phyloP scores from a whole-genome alignment of 2,888 invertebrate species.

The Onthophagus sagittarius region DNA sequence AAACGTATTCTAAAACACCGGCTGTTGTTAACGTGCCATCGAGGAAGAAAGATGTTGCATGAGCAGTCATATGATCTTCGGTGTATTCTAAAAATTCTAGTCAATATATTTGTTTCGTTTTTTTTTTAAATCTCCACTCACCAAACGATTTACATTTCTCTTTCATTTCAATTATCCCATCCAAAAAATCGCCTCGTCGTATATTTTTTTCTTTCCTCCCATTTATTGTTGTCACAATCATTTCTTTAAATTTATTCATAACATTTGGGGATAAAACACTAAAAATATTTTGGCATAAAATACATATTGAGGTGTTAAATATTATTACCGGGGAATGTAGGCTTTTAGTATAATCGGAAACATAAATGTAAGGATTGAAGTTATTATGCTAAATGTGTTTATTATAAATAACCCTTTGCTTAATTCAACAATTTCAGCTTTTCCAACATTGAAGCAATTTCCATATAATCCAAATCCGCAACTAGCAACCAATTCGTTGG shows the following conservation, averaged over 20 bases:
- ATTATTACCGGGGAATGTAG: background rate
- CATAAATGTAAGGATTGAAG: background rate
- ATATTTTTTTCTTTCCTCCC: conserved; percentile 44
- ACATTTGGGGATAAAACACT: conserved; percentile 24
- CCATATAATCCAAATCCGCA: conserved; percentile 50
- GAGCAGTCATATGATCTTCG: conserved; percentile 51
- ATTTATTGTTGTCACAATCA: conserved; percentile 41
- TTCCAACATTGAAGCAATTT: conserved; percentile 40
- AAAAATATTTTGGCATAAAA: background rate
- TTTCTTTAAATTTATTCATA: conserved; percentile 38
- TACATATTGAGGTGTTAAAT: background rate
- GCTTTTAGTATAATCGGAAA: background rate
- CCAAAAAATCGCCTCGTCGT: conserved; percentile 48
- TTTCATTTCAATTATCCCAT: conserved; percentile 44
- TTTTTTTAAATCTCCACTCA: background rate
- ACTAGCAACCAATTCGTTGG: conserved; percentile 47
- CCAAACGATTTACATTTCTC: conserved; percentile 21
- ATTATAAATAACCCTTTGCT: conserved; percentile 29
- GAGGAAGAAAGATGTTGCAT: conserved; percentile 53
- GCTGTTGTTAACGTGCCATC: conserved; percentile 57
- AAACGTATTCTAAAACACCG: conserved; percentile 47
- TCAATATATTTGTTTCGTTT: background rate
- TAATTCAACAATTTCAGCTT: conserved; percentile 34
- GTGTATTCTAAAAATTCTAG: conserved; percentile 32
- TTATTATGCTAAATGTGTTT: background rate